Evolutionary conservation across 2,888 invertebrate species (phyloP), one percentile per base, ranked within the genome.

Genomic region (Netelia melanura): DNA sequence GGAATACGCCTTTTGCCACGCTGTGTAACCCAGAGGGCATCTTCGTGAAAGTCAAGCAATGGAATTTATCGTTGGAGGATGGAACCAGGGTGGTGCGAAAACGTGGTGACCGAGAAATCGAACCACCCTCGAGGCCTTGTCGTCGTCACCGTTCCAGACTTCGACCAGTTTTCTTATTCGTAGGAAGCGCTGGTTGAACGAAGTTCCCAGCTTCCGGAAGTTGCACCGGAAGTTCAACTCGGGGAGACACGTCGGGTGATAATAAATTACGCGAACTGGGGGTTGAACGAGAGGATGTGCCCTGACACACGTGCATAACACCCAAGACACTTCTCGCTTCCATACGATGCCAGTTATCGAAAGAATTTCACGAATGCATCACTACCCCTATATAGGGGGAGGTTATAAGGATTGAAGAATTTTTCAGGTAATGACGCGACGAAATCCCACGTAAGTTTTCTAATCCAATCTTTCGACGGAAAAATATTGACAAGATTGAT

Each of bases 211-310:
- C 58, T 61, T 38, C 64, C 54, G 68, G 77, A 71, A 84, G 76
- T 82, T 30, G 62, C 65, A 23, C 65, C 82, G 72, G 56, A 82
- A 78, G 62, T 82, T 64, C 56, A 64, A 68, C 78, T 72, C 71
- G 56, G 48, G 54, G 79, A 76, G 76, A 81, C 81, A 79, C 81
- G 86, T 68, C 67, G 64, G n/a, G 23, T 58, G 72, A 87, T 86
- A 72, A 74, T 71, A 56, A 68, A 43, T 58, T 61, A 81, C 30
- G 76, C 54, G 25, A 71, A 71, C 25, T 67, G 77, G 64, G 74
- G 52, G 58, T 61, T 76, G 17, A 65, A 80, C 75, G 52, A 65
- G 44, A 52, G 70, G 58, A 64, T 10, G 21, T n/a, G 61, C 6
- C 44, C 58, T 17, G 25, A 25, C 58, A 21, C 25, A 64, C 76